A percentile compares a stretch with the other conserved stretches of the same genome.
These are phyloP conservation scores for Rhagologus leucostigma DNA, from an alignment of 2,113 vertebrate genomes.

Conservation along the genomic window DNA sequence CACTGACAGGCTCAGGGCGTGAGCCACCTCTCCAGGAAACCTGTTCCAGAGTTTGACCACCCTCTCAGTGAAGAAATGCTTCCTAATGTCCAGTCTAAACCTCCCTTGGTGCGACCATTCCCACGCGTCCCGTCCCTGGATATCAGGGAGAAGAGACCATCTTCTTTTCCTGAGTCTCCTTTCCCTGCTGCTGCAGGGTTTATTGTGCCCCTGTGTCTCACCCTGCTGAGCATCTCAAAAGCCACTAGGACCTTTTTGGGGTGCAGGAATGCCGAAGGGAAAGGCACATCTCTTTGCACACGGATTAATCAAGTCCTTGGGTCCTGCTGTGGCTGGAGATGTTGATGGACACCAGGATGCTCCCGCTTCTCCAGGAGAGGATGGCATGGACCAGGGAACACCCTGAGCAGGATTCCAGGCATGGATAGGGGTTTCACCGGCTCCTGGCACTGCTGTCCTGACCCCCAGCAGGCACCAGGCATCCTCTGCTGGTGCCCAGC, in stretches of 20 bases:
- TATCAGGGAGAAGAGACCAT: neutral
- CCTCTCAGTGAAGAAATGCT: neutral
- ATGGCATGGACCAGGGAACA: neutral
- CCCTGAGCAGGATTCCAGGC: neutral
- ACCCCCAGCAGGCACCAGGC: neutral
- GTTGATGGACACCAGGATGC: neutral
- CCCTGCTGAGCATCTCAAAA: neutral
- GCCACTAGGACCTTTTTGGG: neutral
- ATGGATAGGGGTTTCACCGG: fast-evolving
- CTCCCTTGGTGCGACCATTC: neutral
- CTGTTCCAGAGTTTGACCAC: neutral
- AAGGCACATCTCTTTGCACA: neutral
- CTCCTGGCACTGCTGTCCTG: neutral
- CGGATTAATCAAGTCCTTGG: neutral
- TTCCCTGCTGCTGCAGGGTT: neutral
- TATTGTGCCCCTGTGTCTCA: neutral
- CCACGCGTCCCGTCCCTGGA: neutral
- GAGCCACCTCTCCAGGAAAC: neutral
- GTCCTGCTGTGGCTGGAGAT: neutral
- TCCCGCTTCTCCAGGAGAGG: neutral
- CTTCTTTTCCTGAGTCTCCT: neutral
- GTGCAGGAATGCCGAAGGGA: fast-evolving
- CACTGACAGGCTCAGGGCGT: neutral
- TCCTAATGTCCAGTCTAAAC: neutral
- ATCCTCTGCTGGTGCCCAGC: neutral